Conservation (phyloP, 1,140 invertebrate species). For the Diachasmimorpha longicaudata region DNA sequence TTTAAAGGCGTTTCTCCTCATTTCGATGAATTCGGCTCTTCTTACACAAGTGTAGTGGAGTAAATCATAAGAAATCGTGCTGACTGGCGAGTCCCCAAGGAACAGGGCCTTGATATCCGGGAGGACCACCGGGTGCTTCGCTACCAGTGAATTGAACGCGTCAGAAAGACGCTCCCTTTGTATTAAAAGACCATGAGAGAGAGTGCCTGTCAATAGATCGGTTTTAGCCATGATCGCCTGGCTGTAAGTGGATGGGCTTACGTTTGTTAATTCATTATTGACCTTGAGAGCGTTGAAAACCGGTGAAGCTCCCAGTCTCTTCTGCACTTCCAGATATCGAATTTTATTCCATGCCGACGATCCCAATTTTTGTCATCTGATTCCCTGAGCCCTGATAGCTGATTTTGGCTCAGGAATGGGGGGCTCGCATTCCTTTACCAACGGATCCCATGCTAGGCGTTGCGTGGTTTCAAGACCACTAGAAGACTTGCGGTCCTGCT, state of each 20-base stretch:
- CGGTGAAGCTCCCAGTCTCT: slow-evolving; percentile 36
- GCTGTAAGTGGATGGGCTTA: background rate
- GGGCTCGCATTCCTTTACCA: slow-evolving; percentile 33
- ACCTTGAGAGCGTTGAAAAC: slow-evolving; percentile 30
- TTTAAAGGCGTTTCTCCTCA: slow-evolving; percentile 3
- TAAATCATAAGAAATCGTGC: slow-evolving; percentile 15
- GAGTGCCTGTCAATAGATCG: slow-evolving; percentile 14
- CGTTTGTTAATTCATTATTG: slow-evolving; percentile 10
- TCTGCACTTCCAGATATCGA: slow-evolving; percentile 34
- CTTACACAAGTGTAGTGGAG: slow-evolving; percentile 24
- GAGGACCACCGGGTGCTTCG: slow-evolving; percentile 8
- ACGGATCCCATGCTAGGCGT: background rate
- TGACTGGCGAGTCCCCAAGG: slow-evolving; percentile 15
- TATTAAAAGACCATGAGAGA: slow-evolving; percentile 17
- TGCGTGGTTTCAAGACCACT: too few species aligned
- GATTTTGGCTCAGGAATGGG: slow-evolving; percentile 27
- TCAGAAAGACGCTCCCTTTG: background rate
- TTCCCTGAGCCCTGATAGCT: slow-evolving; percentile 31
- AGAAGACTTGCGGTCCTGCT: background rate
- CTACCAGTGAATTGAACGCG: background rate
- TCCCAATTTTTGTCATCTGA: slow-evolving; percentile 31
- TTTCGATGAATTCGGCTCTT: slow-evolving; percentile 25
- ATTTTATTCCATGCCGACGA: slow-evolving; percentile 36
- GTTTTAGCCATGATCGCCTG: background rate
- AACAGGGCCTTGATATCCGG: slow-evolving; percentile 17